Percentiles rank a stretch among this genome's conserved stretches.
These are phyloP conservation scores for Keiferia lycopersicella DNA, from an alignment of 2,888 invertebrate species.

Conservation along the genomic window DNA sequence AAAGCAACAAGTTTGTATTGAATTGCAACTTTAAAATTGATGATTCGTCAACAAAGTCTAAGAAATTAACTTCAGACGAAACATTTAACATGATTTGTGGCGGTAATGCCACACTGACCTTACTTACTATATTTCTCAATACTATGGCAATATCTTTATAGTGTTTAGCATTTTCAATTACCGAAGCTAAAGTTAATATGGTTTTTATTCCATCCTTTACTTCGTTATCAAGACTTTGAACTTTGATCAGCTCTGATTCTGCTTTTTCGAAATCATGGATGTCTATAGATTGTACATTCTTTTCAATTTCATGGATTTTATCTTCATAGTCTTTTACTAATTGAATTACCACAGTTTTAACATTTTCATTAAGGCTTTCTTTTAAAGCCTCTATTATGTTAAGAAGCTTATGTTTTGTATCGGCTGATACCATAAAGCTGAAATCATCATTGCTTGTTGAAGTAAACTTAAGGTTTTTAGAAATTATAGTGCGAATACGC, in stretches of 20 bases:
- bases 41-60: too few species aligned
- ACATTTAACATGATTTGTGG: too few species aligned
- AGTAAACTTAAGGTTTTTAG: neutral
- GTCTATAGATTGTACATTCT: neutral
- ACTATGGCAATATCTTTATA: neutral
- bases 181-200: neutral
- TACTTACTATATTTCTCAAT: neutral
- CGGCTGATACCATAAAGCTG: constrained; percentile 2
- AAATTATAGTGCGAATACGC: neutral
- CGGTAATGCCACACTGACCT: too few species aligned
- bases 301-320: neutral
- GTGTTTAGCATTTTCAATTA: neutral
- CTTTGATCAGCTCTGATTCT: neutral
- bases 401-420: constrained; percentile 10
- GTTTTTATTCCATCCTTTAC: neutral
- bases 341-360: neutral
- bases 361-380: neutral
- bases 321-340: neutral
- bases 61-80: too few species aligned
- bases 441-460: neutral
- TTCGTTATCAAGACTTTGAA: neutral
- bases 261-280: neutral
- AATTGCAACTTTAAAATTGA: neutral
- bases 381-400: neutral
- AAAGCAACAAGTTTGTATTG: neutral